A percentile compares a stretch with the other conserved stretches of the same genome.
Evolutionary conservation across 2,797 vertebrate genomes (phyloP).

Genomic region (Gobio occitaniae): DNA sequence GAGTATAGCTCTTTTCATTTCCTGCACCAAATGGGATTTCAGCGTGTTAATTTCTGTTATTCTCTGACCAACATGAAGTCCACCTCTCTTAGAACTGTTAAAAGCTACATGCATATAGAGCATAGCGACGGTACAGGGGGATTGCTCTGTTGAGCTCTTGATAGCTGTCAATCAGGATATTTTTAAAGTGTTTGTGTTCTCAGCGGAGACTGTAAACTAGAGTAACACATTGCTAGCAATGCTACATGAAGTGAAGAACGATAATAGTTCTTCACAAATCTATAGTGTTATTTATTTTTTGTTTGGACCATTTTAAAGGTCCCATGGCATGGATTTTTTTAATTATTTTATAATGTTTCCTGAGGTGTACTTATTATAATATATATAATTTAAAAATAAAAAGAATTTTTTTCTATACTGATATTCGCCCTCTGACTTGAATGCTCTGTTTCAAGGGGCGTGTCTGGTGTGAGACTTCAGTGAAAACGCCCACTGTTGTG

Average conservation of each 20-base stretch:
- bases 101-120: background rate
- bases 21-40: slow-evolving; percentile 14
- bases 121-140: background rate
- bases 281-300: background rate
- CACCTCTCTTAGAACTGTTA: slow-evolving; percentile 22
- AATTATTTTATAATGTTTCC: too few species aligned
- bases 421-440: too few species aligned
- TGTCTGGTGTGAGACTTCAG: too few species aligned
- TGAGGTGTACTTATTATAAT: too few species aligned
- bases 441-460: too few species aligned
- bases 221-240: background rate
- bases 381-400: too few species aligned
- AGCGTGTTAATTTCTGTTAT: slow-evolving; percentile 31
- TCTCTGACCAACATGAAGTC: background rate
- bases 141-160: slow-evolving; percentile 24
- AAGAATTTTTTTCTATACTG: too few species aligned
- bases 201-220: background rate
- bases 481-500: too few species aligned
- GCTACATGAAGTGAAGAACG: background rate
- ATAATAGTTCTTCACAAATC: background rate
- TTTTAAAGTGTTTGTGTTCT: slow-evolving; percentile 15
- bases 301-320: too few species aligned
- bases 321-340: too few species aligned
- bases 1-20: slow-evolving; percentile 39
- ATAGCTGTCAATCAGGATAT: slow-evolving; percentile 21